Percentiles rank a stretch among this genome's conserved stretches.
Conservation (phyloP, 2,113 vertebrate genomes). For the Noctilio leporinus region DNA sequence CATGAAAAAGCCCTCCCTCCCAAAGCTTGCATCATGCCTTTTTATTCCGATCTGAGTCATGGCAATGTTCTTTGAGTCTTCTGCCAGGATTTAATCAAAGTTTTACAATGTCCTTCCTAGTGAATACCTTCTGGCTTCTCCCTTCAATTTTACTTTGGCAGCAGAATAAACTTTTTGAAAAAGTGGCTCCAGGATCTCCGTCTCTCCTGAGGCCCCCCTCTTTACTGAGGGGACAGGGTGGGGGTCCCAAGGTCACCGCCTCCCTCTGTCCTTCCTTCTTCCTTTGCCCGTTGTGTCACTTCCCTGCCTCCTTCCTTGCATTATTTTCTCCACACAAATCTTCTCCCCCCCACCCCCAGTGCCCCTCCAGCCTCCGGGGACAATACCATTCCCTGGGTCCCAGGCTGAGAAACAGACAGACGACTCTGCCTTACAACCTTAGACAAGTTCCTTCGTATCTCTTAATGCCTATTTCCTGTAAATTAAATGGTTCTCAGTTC, state of each 20-base stretch:
- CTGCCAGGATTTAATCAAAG: constrained; percentile 22
- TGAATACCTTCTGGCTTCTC: constrained; percentile 31
- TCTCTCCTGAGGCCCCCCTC: background rate
- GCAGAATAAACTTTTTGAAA: constrained; percentile 28
- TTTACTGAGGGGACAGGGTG: background rate
- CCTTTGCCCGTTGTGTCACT: constrained; percentile 7
- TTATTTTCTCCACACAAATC: constrained; percentile 47
- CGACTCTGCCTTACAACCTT: background rate
- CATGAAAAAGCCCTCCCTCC: background rate
- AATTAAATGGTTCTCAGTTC: background rate
- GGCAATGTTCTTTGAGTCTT: background rate
- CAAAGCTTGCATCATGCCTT: background rate
- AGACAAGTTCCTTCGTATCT: background rate
- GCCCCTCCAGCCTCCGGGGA: background rate
- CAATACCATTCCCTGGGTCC: background rate
- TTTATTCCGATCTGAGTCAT: constrained; percentile 32
- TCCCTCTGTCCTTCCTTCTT: constrained; percentile 15
- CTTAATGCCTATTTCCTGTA: background rate
- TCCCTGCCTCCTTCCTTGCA: constrained; percentile 56
- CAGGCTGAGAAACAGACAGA: background rate
- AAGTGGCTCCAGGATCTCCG: background rate
- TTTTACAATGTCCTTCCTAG: constrained; percentile 46
- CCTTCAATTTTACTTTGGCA: constrained; percentile 41
- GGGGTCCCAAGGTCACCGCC: background rate
- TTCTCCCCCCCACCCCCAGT: background rate